These are phyloP conservation scores for Hymenochirus boettgeri DNA, from an alignment of 2,113 vertebrate genomes.

Conservation along the genomic window DNA sequence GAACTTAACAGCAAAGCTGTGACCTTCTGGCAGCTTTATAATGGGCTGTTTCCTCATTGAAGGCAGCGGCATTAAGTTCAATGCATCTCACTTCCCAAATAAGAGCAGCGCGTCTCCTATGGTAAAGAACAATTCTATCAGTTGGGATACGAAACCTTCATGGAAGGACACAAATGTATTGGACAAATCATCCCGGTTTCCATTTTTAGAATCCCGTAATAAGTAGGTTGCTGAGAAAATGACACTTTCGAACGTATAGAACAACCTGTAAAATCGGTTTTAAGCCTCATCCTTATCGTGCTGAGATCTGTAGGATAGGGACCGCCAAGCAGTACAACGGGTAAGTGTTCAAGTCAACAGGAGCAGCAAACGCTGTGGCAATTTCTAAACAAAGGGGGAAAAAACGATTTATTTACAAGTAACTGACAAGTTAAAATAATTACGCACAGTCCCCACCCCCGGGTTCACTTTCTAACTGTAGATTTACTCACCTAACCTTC, in stretches of 20 bases:
- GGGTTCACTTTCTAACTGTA: too few species aligned
- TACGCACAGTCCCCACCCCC: too few species aligned
- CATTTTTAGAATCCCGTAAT: too few species aligned
- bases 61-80: constrained; percentile 88
- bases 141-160: too few species aligned
- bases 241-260: not conserved
- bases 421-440: too few species aligned
- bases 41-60: constrained; percentile 93
- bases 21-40: constrained; percentile 85
- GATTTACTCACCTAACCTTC: too few species aligned
- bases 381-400: constrained; percentile 72
- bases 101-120: constrained; percentile 85
- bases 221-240: too few species aligned
- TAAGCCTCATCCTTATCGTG: constrained; percentile 83
- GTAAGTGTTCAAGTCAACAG: constrained; percentile 86
- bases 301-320: constrained; percentile 92
- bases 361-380: constrained; percentile 83
- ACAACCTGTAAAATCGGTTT: constrained; percentile 91
- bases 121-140: too few species aligned
- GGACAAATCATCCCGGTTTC: too few species aligned
- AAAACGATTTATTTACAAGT: too few species aligned
- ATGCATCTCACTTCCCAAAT: constrained; percentile 93
- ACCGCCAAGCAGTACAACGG: constrained; percentile 89
- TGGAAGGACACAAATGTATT: too few species aligned
- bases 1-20: constrained; percentile 86